Evolutionary conservation across 2,888 invertebrate genomes (phyloP).

Genomic region (Gasteruption jaculator): DNA sequence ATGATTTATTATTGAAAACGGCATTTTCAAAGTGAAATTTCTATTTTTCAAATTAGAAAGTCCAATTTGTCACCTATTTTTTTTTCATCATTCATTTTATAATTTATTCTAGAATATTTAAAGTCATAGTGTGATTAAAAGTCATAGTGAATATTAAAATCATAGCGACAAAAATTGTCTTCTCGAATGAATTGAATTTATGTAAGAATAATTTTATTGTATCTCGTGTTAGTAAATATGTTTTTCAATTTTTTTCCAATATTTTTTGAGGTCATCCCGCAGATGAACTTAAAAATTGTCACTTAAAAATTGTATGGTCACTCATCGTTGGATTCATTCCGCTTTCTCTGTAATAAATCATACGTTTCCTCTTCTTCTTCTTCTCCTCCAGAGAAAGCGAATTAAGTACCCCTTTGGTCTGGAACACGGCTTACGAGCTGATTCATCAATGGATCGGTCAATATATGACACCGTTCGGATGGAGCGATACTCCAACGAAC

Average conservation of each 20-base stretch:
- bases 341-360: neutral
- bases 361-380: neutral
- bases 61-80: too few species aligned
- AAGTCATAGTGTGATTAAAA: neutral
- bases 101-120: too few species aligned
- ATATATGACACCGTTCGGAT: constrained; percentile 71
- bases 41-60: too few species aligned
- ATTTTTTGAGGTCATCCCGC: too few species aligned
- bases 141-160: too few species aligned
- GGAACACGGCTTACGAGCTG: constrained; percentile 68
- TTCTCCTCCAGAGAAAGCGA: constrained; percentile 71
- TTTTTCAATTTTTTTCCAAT: constrained; percentile 5
- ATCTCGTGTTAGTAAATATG: neutral
- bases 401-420: constrained; percentile 61
- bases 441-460: constrained; percentile 79
- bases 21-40: too few species aligned
- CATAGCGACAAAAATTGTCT: too few species aligned
- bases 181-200: too few species aligned
- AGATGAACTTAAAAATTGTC: too few species aligned
- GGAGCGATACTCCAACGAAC: constrained; percentile 72
- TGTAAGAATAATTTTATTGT: neutral
- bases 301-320: too few species aligned
- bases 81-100: too few species aligned
- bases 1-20: constrained; percentile 2
- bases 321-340: too few species aligned